Percentiles rank a stretch among this genome's conserved stretches.
Conservation (phyloP, 2,797 vertebrate species). For the Spinibarbus caldwelli region DNA sequence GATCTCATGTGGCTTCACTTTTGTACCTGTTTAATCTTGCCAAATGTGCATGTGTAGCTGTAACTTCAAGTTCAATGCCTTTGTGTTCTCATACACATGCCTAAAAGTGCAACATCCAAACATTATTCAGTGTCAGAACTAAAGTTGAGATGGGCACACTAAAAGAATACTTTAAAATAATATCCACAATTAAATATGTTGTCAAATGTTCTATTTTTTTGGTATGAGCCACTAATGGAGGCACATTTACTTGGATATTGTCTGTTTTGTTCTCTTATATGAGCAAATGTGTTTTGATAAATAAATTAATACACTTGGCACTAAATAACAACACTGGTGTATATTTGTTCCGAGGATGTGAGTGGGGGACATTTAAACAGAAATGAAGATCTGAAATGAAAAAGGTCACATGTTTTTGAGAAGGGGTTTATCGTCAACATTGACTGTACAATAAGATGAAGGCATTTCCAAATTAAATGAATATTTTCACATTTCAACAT, state of each 20-base stretch:
- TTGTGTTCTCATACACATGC: slow-evolving; percentile 56
- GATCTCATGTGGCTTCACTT: slow-evolving; percentile 60
- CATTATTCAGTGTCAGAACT: slow-evolving; percentile 36
- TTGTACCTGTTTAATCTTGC: slow-evolving; percentile 57
- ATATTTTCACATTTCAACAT: slow-evolving; percentile 77
- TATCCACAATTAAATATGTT: background rate
- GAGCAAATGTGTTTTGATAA: slow-evolving; percentile 69
- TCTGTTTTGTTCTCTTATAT: slow-evolving; percentile 57
- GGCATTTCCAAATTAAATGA: slow-evolving; percentile 78
- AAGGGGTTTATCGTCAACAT: slow-evolving; percentile 71
- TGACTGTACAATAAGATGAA: slow-evolving; percentile 73
- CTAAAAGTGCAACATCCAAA: background rate
- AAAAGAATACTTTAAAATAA: slow-evolving; percentile 61
- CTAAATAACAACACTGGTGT: slow-evolving; percentile 3
- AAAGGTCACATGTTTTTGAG: slow-evolving; percentile 64
- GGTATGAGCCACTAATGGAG: slow-evolving; percentile 32
- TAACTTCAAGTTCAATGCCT: slow-evolving; percentile 51
- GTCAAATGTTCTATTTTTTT: background rate
- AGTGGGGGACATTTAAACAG: background rate
- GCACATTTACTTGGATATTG: slow-evolving; percentile 14
- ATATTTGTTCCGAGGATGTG: slow-evolving; percentile 1
- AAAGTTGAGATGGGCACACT: slow-evolving; percentile 45
- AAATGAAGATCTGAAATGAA: background rate
- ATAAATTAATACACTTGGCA: slow-evolving; percentile 44
- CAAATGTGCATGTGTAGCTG: slow-evolving; percentile 71